Percentiles rank a stretch among this genome's conserved stretches.
Evolutionary conservation across 2,113 vertebrate species (phyloP).

Genomic region (human): GRCh38 chr2:51072501-51073000

Average conservation of each 20-base stretch:
- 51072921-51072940: background rate
- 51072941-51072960: background rate
- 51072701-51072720: background rate
- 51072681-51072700: background rate
- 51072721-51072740: background rate
- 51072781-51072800: background rate
- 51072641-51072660: too few species aligned
- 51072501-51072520: background rate
- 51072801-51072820: background rate
- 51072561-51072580: slow-evolving; percentile 22
- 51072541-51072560: background rate
- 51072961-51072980: background rate
- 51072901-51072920: background rate
- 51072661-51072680: background rate
- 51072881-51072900: background rate
- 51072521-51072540: background rate
- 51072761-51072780: background rate
- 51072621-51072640: background rate
- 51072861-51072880: background rate
- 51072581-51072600: slow-evolving; percentile 13
- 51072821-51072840: background rate
- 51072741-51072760: background rate
- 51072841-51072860: background rate
- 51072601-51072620: background rate
- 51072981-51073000: background rate